These are phyloP conservation scores for Aleiodes leptofemur DNA, from an alignment of 2,888 invertebrate genomes.

Conservation along the genomic window DNA sequence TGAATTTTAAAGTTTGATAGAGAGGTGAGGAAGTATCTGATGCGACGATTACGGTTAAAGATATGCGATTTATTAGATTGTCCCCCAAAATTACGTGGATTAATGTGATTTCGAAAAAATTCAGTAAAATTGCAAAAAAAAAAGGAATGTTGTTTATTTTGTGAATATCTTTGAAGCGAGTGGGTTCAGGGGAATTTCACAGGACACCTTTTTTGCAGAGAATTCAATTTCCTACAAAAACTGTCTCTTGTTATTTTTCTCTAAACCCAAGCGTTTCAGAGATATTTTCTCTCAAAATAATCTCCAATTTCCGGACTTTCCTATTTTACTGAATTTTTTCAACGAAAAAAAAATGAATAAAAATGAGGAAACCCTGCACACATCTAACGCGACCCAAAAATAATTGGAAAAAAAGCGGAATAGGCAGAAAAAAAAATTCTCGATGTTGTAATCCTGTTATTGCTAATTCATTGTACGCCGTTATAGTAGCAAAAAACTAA, in stretches of 20 bases:
- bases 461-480: constrained; percentile 69
- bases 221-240: too few relatives aligned
- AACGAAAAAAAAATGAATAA: constrained; percentile 35
- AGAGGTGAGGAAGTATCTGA: constrained; percentile 41
- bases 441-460: constrained; percentile 73
- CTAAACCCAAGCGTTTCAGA: too few relatives aligned
- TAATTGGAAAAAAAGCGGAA: constrained; percentile 49
- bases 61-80: too few relatives aligned
- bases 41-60: constrained; percentile 35
- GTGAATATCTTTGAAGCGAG: too few relatives aligned
- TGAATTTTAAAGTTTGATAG: constrained; percentile 22
- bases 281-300: not conserved
- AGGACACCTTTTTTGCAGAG: too few relatives aligned
- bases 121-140: constrained; percentile 8
- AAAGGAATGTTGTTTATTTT: not conserved
- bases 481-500: constrained; percentile 66
- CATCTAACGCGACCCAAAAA: constrained; percentile 44
- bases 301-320: constrained; percentile 4
- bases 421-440: constrained; percentile 65
- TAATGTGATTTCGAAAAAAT: constrained; percentile 26
- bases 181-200: too few relatives aligned
- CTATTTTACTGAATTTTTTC: constrained; percentile 6
- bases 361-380: constrained; percentile 27
- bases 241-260: too few relatives aligned
- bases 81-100: constrained; percentile 20